phyloP scores from a whole-genome alignment of 2,888 invertebrate genomes.

The Cataglyphis cursor region DNA sequence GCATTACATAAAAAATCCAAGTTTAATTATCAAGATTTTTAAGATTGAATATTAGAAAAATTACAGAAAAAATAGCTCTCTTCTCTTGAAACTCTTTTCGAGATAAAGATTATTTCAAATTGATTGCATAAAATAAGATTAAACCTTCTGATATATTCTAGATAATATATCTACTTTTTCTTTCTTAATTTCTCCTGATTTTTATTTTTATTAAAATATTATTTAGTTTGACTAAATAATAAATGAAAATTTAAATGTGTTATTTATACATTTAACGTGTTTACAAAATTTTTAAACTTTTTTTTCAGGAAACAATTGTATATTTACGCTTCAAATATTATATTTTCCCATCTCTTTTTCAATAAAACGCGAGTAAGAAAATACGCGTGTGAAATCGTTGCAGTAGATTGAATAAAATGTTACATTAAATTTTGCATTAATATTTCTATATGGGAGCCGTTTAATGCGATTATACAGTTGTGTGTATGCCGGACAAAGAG shows the following conservation, averaged over 20 bases:
- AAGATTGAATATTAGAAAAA: not conserved
- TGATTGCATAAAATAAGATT: not conserved
- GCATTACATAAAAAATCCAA: not conserved
- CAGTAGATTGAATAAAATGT: slow-evolving; percentile 39
- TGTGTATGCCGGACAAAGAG: not conserved
- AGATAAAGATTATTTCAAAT: not conserved
- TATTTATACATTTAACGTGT: not conserved
- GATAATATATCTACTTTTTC: not conserved
- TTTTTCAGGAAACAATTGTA: not conserved
- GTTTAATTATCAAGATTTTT: not conserved
- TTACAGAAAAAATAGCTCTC: not conserved
- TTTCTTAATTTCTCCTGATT: not conserved
- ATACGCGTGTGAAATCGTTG: not conserved
- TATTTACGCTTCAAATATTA: not conserved
- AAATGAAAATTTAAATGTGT: not conserved
- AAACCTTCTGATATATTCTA: not conserved
- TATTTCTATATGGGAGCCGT: not conserved
- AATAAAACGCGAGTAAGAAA: not conserved
- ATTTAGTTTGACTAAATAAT: not conserved
- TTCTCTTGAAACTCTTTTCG: not conserved
- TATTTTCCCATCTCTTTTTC: not conserved
- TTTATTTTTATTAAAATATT: not conserved
- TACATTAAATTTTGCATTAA: slow-evolving; percentile 18
- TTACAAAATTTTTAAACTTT: not conserved
- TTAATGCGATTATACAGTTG: slow-evolving; percentile 26